These are phyloP conservation scores for Engraulis encrasicolus DNA, from an alignment of 2,113 vertebrate genomes.

Conservation along the genomic window DNA sequence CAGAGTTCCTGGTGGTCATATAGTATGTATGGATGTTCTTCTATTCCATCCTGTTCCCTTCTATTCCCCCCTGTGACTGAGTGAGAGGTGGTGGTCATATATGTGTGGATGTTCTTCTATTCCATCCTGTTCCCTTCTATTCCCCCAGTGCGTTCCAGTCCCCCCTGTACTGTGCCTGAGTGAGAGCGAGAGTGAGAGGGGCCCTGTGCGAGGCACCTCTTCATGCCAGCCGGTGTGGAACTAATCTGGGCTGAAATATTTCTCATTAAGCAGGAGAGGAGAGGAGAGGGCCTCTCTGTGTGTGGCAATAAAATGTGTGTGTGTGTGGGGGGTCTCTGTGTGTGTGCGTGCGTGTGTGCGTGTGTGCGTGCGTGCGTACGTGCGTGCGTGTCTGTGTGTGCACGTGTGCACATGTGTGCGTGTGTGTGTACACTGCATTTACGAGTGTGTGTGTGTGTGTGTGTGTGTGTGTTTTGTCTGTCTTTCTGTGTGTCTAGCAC, in stretches of 20 bases:
- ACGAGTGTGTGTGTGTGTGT: neutral
- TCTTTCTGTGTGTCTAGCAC: neutral
- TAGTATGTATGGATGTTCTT: too few species aligned
- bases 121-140: too few species aligned
- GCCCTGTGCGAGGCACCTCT: constrained; percentile 54
- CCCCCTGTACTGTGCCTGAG: neutral
- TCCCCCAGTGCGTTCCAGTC: too few species aligned
- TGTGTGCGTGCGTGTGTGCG: neutral
- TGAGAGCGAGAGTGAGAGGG: too few species aligned
- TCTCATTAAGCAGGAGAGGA: constrained; percentile 78
- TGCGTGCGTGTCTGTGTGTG: constrained; percentile 21
- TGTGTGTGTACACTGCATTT: too few species aligned
- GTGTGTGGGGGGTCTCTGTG: neutral
- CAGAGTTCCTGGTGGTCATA: too few species aligned
- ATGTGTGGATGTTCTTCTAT: too few species aligned
- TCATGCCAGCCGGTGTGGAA: constrained; percentile 74
- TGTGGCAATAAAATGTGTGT: constrained; percentile 3
- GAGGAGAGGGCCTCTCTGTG: constrained; percentile 58
- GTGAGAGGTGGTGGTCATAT: too few species aligned
- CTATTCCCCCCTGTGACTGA: neutral
- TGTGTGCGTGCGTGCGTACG: neutral
- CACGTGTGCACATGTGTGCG: neutral
- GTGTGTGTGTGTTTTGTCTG: constrained; percentile 13
- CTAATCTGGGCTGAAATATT: constrained; percentile 76
- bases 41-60: too few species aligned